A percentile compares a stretch with the other conserved stretches of the same genome.
Evolutionary conservation across 2,113 vertebrate genomes (phyloP).

Genomic region (Melospiza melodia): DNA sequence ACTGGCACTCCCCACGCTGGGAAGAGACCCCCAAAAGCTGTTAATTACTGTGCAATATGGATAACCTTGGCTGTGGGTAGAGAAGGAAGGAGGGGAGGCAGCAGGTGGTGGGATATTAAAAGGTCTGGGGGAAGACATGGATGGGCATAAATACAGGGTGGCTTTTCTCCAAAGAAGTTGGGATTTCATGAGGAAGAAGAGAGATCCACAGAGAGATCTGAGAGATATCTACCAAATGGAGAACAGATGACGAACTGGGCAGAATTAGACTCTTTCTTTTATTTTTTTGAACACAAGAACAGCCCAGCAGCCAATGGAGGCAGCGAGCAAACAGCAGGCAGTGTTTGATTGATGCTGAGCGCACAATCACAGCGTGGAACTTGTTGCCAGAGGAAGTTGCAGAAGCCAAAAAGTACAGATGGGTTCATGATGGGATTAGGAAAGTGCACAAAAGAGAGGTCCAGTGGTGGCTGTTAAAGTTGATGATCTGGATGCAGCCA

Average conservation of each 20-base stretch:
- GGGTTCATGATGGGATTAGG: slow-evolving; percentile 50
- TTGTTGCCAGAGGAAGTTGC: slow-evolving; percentile 21
- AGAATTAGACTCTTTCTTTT: neutral
- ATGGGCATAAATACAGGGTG: neutral
- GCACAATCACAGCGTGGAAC: neutral
- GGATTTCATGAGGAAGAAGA: neutral
- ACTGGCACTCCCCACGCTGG: neutral
- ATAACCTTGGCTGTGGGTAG: neutral
- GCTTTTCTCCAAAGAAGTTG: neutral
- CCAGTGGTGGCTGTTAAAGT: slow-evolving; percentile 20
- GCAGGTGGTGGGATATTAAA: neutral
- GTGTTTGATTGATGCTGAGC: slow-evolving; percentile 9
- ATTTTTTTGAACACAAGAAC: neutral
- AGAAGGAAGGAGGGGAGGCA: neutral
- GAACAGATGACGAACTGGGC: neutral
- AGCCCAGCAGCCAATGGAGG: neutral
- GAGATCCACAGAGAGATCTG: neutral
- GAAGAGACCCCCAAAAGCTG: neutral
- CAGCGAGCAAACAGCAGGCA: slow-evolving; percentile 36
- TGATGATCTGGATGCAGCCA: slow-evolving; percentile 25
- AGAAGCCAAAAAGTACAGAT: slow-evolving; percentile 60
- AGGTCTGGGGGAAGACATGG: neutral
- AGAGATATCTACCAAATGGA: neutral
- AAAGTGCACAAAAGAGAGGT: slow-evolving; percentile 27
- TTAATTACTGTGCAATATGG: neutral